Evolutionary conservation across 2,113 vertebrate species (phyloP).

Genomic region (Saguinus imperator): DNA sequence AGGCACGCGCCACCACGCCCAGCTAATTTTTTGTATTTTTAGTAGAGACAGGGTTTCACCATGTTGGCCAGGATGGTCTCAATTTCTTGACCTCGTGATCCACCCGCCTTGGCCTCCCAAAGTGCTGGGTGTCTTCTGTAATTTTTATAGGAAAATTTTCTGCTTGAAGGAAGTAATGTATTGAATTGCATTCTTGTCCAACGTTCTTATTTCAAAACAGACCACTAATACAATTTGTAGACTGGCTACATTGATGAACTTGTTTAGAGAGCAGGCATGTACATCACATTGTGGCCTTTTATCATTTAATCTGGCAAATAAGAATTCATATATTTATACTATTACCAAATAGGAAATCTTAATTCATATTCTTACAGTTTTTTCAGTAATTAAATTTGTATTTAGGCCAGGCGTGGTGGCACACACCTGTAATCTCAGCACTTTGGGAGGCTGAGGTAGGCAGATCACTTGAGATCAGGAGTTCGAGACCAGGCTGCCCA

Average conservation of each 20-base stretch:
- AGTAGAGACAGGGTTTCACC: too few relatives aligned
- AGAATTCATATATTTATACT: constrained; percentile 5
- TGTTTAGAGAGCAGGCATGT: constrained; percentile 6
- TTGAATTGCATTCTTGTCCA: constrained; percentile 25
- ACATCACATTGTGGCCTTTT: neutral
- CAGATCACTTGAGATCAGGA: too few relatives aligned
- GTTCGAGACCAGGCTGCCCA: too few relatives aligned
- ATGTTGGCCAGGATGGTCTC: too few relatives aligned
- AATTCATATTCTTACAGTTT: neutral
- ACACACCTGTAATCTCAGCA: too few relatives aligned
- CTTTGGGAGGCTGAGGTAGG: too few relatives aligned
- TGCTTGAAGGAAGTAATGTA: neutral
- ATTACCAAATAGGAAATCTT: constrained; percentile 21
- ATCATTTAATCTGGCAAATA: neutral
- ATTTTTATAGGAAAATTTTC: constrained; percentile 10
- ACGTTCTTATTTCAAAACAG: constrained; percentile 37
- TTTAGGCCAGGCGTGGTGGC: too few relatives aligned
- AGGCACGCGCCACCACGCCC: too few relatives aligned
- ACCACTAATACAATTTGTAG: neutral
- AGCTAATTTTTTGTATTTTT: too few relatives aligned
- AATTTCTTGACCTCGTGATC: too few relatives aligned
- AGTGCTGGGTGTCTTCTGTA: constrained; percentile 5
- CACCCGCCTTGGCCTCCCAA: too few relatives aligned
- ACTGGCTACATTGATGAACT: neutral
- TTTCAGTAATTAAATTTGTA: constrained; percentile 42